Conservation (phyloP, 2,113 vertebrate genomes). For the Ochotona princeps region DNA sequence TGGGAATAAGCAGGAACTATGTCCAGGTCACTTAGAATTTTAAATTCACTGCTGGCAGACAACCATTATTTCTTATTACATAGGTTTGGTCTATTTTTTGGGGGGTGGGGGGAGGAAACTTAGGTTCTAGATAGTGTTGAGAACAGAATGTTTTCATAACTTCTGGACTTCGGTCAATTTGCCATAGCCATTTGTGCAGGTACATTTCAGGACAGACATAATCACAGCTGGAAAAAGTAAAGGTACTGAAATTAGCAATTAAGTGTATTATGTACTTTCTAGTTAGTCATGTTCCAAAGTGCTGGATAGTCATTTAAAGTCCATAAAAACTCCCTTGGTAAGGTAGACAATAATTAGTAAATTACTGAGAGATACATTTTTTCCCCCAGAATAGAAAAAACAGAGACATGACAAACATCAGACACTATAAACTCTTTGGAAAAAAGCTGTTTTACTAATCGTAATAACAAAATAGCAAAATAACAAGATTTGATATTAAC, state of each 20-base stretch:
- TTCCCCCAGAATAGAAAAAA: not conserved
- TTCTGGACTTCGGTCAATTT: not conserved
- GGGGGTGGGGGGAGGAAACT: not conserved
- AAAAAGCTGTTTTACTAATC: slow-evolving; percentile 15
- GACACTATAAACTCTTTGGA: not conserved
- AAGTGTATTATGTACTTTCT: not conserved
- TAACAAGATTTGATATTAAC: not conserved
- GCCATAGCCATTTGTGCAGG: not conserved
- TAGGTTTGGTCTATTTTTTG: not conserved
- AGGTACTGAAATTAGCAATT: not conserved
- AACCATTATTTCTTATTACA: not conserved
- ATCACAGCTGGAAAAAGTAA: not conserved
- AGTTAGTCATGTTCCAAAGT: not conserved
- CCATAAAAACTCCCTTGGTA: not conserved
- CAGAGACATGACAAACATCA: not conserved
- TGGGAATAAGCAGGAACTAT: not conserved
- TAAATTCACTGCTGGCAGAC: not conserved
- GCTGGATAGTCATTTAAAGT: not conserved
- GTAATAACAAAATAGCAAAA: not conserved
- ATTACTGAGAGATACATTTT: not conserved
- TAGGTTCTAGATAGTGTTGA: not conserved
- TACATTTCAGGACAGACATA: not conserved
- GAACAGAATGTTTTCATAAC: not conserved
- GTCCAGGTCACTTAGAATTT: slow-evolving; percentile 5
- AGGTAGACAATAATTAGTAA: not conserved